Conservation (phyloP, 2,797 vertebrate genomes). For the Aythya fuligula region DNA sequence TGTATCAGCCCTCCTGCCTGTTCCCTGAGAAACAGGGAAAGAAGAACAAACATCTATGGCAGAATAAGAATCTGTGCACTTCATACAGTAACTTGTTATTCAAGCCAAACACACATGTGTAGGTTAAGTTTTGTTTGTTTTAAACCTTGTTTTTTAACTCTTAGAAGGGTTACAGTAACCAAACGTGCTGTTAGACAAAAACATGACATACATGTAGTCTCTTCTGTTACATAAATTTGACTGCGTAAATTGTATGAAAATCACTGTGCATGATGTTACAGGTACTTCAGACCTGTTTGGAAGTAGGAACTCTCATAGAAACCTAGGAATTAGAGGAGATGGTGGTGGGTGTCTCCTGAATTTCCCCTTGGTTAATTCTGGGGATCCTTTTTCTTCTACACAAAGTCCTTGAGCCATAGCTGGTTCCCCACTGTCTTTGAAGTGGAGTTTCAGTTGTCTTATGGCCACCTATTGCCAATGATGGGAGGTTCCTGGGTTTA, state of each 20-base stretch:
- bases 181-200: constrained; percentile 62
- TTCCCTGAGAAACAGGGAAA: not conserved
- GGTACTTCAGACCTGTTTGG: constrained; percentile 9
- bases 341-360: not conserved
- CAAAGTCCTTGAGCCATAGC: not conserved
- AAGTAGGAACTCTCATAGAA: not conserved
- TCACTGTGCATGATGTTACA: constrained; percentile 34
- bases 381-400: not conserved
- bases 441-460: not conserved
- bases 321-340: not conserved
- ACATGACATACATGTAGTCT: not conserved
- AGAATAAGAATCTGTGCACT: not conserved
- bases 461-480: not conserved
- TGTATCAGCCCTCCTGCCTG: not conserved
- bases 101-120: not conserved
- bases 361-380: not conserved
- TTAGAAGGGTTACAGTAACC: constrained; percentile 53
- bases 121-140: not conserved
- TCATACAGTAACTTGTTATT: not conserved
- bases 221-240: constrained; percentile 49
- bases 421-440: not conserved
- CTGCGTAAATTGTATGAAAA: constrained; percentile 53
- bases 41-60: not conserved
- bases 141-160: not conserved
- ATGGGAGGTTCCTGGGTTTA: not conserved